These are phyloP conservation scores for Cydia fagiglandana DNA, from an alignment of 1,140 invertebrate genomes.

Conservation along the genomic window DNA sequence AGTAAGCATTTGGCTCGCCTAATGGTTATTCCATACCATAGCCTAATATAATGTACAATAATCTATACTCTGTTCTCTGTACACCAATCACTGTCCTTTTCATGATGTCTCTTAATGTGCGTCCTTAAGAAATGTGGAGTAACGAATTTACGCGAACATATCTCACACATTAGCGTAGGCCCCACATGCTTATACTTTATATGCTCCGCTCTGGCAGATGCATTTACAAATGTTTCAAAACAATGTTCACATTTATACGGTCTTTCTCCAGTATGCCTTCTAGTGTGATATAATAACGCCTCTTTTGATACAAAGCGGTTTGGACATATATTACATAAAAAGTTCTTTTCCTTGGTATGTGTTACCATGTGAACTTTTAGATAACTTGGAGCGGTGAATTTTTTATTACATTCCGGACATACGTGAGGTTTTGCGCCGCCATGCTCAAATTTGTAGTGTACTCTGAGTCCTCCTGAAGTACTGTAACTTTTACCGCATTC, in stretches of 20 bases:
- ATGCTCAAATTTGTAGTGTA: constrained; percentile 67
- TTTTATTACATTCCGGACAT: constrained; percentile 64
- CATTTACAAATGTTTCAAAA: constrained; percentile 69
- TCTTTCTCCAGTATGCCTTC: constrained; percentile 76
- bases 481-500: constrained; percentile 69
- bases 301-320: constrained; percentile 72
- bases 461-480: constrained; percentile 61
- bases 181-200: constrained; percentile 69
- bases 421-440: constrained; percentile 65
- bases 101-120: constrained; percentile 66
- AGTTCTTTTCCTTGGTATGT: constrained; percentile 76
- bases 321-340: constrained; percentile 68
- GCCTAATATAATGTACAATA: no score
- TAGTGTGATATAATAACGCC: constrained; percentile 71
- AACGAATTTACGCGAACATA: constrained; percentile 67
- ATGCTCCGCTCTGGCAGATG: constrained; percentile 68
- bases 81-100: constrained; percentile 34
- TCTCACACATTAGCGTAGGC: constrained; percentile 64
- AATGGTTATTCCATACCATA: no score
- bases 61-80: not conserved
- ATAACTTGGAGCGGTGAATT: constrained; percentile 68
- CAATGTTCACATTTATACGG: constrained; percentile 54
- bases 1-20: no score
- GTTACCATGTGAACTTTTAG: constrained; percentile 72
- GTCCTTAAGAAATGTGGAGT: constrained; percentile 63